A percentile compares a stretch with the other conserved stretches of the same genome.
phyloP scores from a whole-genome alignment of 2,797 vertebrate genomes.

The Aulostomus chinensis region DNA sequence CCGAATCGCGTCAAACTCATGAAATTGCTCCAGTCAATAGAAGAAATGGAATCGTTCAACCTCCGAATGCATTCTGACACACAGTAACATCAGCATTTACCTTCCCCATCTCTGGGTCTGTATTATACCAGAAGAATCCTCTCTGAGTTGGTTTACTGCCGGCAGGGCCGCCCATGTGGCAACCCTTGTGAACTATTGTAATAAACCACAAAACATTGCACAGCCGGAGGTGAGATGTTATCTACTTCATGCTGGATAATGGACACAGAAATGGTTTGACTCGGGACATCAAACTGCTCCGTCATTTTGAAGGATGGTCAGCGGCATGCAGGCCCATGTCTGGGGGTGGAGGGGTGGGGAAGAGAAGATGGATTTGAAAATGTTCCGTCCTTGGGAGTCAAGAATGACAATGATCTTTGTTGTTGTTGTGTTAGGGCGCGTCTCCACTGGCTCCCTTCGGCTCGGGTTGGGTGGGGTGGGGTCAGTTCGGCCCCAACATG shows the following conservation, averaged over 20 bases:
- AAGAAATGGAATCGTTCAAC: conserved; percentile 11
- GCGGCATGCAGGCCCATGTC: background rate
- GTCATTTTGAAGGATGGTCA: conserved; percentile 37
- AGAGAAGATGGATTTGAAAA: conserved; percentile 11
- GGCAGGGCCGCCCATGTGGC: conserved; percentile 13
- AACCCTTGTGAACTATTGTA: conserved; percentile 48
- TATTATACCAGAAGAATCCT: conserved; percentile 23
- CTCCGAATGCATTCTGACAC: no score
- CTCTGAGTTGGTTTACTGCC: conserved; percentile 16
- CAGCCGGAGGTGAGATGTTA: conserved; percentile 46
- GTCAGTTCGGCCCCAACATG: no score
- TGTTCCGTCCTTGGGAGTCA: background rate
- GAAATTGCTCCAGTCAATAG: conserved; percentile 29
- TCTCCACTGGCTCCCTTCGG: no score
- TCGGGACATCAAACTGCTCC: conserved; percentile 49
- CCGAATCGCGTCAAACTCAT: conserved; percentile 18
- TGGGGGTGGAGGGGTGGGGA: no score
- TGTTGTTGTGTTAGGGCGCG: no score
- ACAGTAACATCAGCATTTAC: conserved; percentile 42
- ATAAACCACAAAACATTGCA: conserved; percentile 47
- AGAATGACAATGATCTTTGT: background rate
- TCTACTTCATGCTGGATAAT: conserved; percentile 43
- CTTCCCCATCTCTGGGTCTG: conserved; percentile 27
- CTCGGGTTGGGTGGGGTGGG: no score
- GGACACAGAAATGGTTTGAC: conserved; percentile 42